phyloP scores from a whole-genome alignment of 2,888 invertebrate genomes.

The Erebia ligea region DNA sequence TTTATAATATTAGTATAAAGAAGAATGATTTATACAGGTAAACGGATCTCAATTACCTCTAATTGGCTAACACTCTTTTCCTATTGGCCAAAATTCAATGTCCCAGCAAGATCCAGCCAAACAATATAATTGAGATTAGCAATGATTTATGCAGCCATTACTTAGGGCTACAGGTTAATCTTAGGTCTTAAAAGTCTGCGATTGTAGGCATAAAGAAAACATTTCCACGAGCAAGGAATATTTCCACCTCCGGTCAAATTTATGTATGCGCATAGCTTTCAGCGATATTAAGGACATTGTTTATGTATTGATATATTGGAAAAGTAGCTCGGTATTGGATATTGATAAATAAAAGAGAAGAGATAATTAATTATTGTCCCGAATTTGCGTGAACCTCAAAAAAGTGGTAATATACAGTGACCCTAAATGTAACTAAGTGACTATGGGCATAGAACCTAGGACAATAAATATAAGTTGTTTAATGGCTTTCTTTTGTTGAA shows the following conservation, averaged over 20 bases:
- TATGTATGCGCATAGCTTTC: constrained; percentile 34
- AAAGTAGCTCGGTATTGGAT: constrained; percentile 16
- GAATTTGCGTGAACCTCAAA: background rate
- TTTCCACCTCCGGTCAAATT: constrained; percentile 25
- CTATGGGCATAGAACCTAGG: background rate
- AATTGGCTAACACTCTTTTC: too few species aligned
- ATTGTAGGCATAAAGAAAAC: constrained; percentile 18
- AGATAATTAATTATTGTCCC: too few species aligned
- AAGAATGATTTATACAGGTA: too few species aligned
- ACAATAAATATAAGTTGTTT: background rate
- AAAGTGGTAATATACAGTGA: background rate
- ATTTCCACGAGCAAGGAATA: constrained; percentile 13
- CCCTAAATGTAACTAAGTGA: too few species aligned
- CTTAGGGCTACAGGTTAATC: too few species aligned
- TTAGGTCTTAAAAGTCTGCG: constrained; percentile 16
- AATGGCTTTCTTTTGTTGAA: background rate
- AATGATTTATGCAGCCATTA: too few species aligned
- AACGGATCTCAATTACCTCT: too few species aligned
- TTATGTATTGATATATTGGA: constrained; percentile 28
- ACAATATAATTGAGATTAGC: too few species aligned
- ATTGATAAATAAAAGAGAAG: constrained; percentile 1
- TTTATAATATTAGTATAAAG: too few species aligned
- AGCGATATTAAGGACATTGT: constrained; percentile 31
- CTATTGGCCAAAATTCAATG: too few species aligned
- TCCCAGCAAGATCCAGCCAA: too few species aligned